A percentile compares a stretch with the other conserved stretches of the same genome.
These are phyloP conservation scores for Tryphoninae sp. DNA, from an alignment of 2,888 invertebrate species.

Conservation along the genomic window DNA sequence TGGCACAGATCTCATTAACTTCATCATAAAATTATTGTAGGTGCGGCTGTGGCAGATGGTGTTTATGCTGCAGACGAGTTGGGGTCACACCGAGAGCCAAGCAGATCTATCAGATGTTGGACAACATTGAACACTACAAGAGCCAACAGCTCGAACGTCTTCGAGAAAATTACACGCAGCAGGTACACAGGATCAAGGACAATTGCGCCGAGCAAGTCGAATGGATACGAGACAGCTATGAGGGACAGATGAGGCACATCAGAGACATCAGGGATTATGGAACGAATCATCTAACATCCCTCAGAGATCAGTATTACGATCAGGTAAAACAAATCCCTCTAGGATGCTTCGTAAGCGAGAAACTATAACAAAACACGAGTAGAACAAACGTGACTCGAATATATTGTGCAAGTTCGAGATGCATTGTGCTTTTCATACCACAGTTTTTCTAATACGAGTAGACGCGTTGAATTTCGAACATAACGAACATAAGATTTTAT, in stretches of 20 bases:
- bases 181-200: slow-evolving; percentile 95
- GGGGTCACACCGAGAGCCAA: slow-evolving; percentile 89
- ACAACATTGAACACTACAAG: slow-evolving; percentile 95
- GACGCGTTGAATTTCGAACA: not conserved
- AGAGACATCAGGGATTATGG: slow-evolving; percentile 96
- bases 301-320: slow-evolving; percentile 95
- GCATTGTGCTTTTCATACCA: not conserved
- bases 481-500: not conserved
- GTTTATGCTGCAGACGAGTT: slow-evolving; percentile 88
- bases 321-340: slow-evolving; percentile 84
- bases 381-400: not conserved
- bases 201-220: slow-evolving; percentile 97
- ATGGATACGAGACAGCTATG: slow-evolving; percentile 95
- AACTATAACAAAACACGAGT: not conserved
- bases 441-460: not conserved
- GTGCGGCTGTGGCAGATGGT: slow-evolving; percentile 88
- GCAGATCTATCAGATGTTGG: slow-evolving; percentile 93
- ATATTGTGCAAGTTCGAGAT: not conserved
- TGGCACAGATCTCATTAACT: slow-evolving; percentile 50
- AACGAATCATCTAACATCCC: slow-evolving; percentile 91
- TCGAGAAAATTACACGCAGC: slow-evolving; percentile 95
- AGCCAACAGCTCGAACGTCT: slow-evolving; percentile 93
- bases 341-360: not conserved
- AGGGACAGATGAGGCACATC: slow-evolving; percentile 92
- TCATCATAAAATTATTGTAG: slow-evolving; percentile 82